Conservation (phyloP, 2,888 invertebrate species). For the Drosophila peninsularis region DNA sequence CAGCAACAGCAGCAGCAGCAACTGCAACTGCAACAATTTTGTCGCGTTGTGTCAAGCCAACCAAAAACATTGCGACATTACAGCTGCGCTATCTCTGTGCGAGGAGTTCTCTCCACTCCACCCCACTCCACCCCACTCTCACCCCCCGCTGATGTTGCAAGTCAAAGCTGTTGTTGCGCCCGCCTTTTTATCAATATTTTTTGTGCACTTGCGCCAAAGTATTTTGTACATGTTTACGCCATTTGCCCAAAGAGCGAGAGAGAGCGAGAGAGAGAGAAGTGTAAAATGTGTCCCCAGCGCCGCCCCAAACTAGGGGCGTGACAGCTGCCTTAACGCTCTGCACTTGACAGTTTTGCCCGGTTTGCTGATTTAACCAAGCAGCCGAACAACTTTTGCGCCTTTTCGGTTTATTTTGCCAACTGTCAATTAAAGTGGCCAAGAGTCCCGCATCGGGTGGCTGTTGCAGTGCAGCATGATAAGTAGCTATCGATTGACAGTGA, state of each 20-base stretch:
- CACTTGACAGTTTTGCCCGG: conserved; percentile 68
- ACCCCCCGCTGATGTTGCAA: not conserved
- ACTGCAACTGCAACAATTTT: conserved; percentile 28
- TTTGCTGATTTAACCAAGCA: conserved; percentile 59
- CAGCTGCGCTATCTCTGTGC: conserved; percentile 37
- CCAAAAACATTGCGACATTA: conserved; percentile 51
- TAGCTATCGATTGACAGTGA: conserved; percentile 80
- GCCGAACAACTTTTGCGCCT: conserved; percentile 19
- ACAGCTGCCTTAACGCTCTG: conserved; percentile 20
- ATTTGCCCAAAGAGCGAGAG: conserved; percentile 40
- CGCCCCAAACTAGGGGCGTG: not conserved
- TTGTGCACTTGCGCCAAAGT: conserved; percentile 53
- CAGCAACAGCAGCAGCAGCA: too few relatives aligned
- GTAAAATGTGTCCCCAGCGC: not conserved
- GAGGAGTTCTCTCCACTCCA: not conserved
- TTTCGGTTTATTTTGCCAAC: conserved; percentile 42
- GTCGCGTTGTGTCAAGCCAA: conserved; percentile 48
- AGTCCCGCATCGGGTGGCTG: conserved; percentile 29
- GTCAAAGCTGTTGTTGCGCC: too few relatives aligned
- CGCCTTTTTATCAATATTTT: conserved; percentile 32
- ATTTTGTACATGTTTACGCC: conserved; percentile 79
- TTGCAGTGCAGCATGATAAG: conserved; percentile 72
- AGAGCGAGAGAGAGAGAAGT: not conserved
- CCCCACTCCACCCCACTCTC: not conserved
- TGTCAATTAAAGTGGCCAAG: conserved; percentile 52